These are phyloP conservation scores for Pachycephus smyrnensis DNA, from an alignment of 2,888 invertebrate species.

Conservation along the genomic window DNA sequence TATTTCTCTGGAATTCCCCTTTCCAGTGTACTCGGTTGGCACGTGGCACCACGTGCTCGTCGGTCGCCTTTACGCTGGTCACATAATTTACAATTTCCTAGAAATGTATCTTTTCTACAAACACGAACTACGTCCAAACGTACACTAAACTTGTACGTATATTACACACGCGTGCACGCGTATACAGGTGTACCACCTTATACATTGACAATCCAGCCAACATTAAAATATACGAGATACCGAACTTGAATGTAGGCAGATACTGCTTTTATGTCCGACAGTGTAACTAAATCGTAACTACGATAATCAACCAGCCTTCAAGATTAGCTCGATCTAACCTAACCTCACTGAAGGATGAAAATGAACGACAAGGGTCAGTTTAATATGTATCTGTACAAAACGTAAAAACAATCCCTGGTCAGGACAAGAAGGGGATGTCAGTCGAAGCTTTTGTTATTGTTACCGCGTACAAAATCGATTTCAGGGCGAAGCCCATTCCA, in stretches of 20 bases:
- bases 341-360: neutral
- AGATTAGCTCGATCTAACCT: neutral
- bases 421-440: neutral
- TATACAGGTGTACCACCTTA: neutral
- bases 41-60: slow-evolving; percentile 45
- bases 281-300: neutral
- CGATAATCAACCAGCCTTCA: neutral
- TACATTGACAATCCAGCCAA: neutral
- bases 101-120: slow-evolving; percentile 21
- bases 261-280: neutral
- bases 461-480: slow-evolving; percentile 1
- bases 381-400: neutral
- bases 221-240: neutral
- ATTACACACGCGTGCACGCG: neutral
- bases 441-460: neutral
- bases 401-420: neutral
- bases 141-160: neutral
- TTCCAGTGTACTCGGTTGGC: slow-evolving; percentile 31
- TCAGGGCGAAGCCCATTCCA: slow-evolving; percentile 28
- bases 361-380: neutral
- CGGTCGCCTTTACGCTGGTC: slow-evolving; percentile 27
- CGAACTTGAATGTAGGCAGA: neutral
- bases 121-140: neutral
- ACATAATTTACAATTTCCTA: slow-evolving; percentile 29
- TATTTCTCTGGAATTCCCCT: slow-evolving; percentile 47